Conservation (phyloP, 2,113 vertebrate species). For the Tupaia chinensis region DNA sequence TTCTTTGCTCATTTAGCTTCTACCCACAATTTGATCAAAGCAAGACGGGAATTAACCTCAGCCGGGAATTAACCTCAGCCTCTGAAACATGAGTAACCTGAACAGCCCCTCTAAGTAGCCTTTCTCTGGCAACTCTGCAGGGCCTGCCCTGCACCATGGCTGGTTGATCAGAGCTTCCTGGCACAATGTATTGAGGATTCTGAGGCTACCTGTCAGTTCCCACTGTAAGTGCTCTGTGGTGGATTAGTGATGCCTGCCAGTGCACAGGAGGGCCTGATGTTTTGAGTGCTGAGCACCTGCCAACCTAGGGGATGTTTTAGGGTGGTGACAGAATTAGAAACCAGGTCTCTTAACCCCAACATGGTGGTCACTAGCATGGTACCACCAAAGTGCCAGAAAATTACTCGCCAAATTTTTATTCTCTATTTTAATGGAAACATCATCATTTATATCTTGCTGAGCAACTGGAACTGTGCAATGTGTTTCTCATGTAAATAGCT, state of each 20-base stretch:
- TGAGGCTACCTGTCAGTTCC: not conserved
- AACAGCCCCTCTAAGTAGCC: rapidly evolving
- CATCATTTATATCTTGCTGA: not conserved
- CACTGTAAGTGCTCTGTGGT: not conserved
- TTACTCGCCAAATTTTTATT: not conserved
- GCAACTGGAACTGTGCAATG: rapidly evolving
- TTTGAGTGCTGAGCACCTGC: too few relatives aligned
- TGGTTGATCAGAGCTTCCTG: not conserved
- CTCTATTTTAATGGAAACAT: not conserved
- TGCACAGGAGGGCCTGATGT: not conserved
- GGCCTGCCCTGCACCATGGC: not conserved
- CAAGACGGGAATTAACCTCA: not conserved
- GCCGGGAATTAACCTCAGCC: too few relatives aligned
- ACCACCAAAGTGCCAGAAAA: not conserved
- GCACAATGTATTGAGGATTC: not conserved
- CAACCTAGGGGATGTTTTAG: not conserved
- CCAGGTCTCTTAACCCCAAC: not conserved
- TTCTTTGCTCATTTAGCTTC: not conserved
- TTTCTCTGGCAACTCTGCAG: not conserved
- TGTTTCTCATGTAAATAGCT: not conserved
- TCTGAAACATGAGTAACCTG: not conserved
- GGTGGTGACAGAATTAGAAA: not conserved
- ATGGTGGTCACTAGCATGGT: not conserved
- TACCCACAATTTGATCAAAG: too few relatives aligned
- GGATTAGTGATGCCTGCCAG: not conserved